phyloP scores from a whole-genome alignment of 2,113 vertebrate species.

The Xiphophorus hellerii region DNA sequence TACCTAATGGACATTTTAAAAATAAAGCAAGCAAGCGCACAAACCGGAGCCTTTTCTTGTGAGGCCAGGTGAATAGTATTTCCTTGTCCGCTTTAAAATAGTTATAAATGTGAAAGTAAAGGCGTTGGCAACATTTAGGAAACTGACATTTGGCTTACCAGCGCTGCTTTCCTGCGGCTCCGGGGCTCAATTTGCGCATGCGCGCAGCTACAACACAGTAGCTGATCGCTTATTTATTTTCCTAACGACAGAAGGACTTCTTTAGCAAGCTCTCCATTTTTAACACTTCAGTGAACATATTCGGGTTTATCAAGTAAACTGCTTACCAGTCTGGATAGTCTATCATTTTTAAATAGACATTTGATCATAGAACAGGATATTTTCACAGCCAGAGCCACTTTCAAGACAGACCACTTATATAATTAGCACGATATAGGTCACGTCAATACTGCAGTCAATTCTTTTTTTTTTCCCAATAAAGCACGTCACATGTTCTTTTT shows the following conservation, averaged over 20 bases:
- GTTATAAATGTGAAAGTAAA: slow-evolving; percentile 26
- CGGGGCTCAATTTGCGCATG: slow-evolving; percentile 75
- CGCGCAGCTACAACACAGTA: slow-evolving; percentile 55
- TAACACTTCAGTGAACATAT: not conserved
- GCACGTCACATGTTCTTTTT: slow-evolving; percentile 3
- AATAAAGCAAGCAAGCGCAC: not conserved
- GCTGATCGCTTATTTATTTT: slow-evolving; percentile 16
- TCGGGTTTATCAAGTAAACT: not conserved
- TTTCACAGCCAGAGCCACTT: no score
- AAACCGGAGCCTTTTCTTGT: not conserved
- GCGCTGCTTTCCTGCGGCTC: slow-evolving; percentile 81
- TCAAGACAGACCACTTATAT: slow-evolving; percentile 43
- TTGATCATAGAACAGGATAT: not conserved
- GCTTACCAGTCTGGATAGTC: not conserved
- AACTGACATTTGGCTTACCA: slow-evolving; percentile 81
- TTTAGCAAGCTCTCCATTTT: not conserved
- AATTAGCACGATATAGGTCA: slow-evolving; percentile 68
- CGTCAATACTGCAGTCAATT: slow-evolving; percentile 38
- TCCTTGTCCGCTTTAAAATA: not conserved
- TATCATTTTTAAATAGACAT: not conserved
- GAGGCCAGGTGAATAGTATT: not conserved
- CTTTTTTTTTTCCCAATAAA: not conserved
- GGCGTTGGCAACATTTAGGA: slow-evolving; percentile 37
- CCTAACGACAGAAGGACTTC: slow-evolving; percentile 4
- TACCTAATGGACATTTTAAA: no score